Evolutionary conservation across 2,888 invertebrate species (phyloP).

Genomic region (Amiota mariae): DNA sequence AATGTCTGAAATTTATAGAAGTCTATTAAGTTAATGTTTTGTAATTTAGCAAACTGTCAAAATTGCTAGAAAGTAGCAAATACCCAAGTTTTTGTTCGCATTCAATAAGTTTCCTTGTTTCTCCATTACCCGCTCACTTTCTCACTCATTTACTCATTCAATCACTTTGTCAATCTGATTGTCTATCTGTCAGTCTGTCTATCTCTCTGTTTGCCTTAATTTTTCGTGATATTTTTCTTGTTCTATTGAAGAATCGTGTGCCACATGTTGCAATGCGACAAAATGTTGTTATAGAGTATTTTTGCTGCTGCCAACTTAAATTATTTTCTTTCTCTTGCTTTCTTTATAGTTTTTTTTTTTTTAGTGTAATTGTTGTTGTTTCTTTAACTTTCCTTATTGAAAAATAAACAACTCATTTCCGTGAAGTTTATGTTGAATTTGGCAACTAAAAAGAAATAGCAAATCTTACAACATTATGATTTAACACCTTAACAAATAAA

Average conservation of each 20-base stretch:
- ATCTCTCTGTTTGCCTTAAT: neutral
- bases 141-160: neutral
- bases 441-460: neutral
- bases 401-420: conserved; percentile 7
- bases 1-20: conserved; percentile 60
- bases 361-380: neutral
- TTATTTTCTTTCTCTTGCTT: neutral
- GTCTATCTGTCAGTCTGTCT: neutral
- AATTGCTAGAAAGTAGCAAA: conserved; percentile 57
- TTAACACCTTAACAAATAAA: too few relatives aligned
- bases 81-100: conserved; percentile 46
- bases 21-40: conserved; percentile 65
- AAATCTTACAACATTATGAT: too few relatives aligned
- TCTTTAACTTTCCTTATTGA: conserved; percentile 1
- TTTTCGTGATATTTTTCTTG: neutral
- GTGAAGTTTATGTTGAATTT: neutral
- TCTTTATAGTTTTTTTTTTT: conserved; percentile 1
- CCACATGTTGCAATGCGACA: conserved; percentile 25
- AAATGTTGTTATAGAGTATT: neutral
- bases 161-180: neutral
- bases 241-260: neutral
- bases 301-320: neutral
- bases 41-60: conserved; percentile 67
- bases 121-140: neutral
- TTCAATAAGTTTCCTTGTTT: conserved; percentile 53